phyloP scores from a whole-genome alignment of 2,888 invertebrate species.

The Limnephilus rhombicus region DNA sequence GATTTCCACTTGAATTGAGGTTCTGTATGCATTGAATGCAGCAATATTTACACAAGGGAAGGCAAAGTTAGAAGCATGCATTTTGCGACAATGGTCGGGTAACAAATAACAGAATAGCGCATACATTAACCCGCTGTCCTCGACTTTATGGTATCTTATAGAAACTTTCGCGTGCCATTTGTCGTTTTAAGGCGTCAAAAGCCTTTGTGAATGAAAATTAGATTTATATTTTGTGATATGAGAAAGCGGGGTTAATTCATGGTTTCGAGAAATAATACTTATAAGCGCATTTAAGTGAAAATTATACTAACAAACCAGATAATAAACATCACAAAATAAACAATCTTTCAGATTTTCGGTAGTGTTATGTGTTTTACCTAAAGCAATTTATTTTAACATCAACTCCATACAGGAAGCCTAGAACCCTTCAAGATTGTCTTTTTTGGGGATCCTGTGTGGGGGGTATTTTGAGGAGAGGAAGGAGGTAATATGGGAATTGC shows the following conservation, averaged over 20 bases:
- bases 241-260: neutral
- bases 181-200: conserved; percentile 38
- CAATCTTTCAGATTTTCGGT: neutral
- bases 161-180: conserved; percentile 45
- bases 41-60: conserved; percentile 14
- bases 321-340: neutral
- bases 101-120: conserved; percentile 72
- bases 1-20: neutral
- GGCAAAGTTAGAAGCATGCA: conserved; percentile 27
- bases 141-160: conserved; percentile 44
- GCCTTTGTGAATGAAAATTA: conserved; percentile 32
- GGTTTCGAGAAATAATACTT: neutral
- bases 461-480: no score
- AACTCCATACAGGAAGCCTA: no score
- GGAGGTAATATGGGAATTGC: no score
- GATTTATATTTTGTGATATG: conserved; percentile 1
- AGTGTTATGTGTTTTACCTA: no score
- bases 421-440: no score
- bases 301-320: neutral
- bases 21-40: neutral
- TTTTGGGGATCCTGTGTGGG: no score
- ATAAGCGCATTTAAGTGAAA: neutral
- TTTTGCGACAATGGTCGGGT: conserved; percentile 50
- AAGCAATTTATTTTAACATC: no score
- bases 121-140: conserved; percentile 78